A percentile compares a stretch with the other conserved stretches of the same genome.
phyloP scores from a whole-genome alignment of 2,797 vertebrate species.

The Trachurus trachurus region DNA sequence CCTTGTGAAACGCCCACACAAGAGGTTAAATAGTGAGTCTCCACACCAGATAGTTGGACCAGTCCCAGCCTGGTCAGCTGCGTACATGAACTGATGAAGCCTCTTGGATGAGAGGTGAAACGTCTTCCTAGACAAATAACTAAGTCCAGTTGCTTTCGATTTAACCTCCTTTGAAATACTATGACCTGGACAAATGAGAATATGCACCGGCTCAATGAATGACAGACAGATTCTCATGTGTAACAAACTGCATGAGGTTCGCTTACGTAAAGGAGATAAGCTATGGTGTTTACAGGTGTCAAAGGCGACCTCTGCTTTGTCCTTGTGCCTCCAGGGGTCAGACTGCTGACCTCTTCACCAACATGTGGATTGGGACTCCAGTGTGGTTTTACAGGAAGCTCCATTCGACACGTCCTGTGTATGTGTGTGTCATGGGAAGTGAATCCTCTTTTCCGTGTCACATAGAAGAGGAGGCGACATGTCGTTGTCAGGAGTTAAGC shows the following conservation, averaged over 20 bases:
- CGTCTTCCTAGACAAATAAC: too few relatives aligned
- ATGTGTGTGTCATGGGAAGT: conserved; percentile 58
- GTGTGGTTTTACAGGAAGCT: conserved; percentile 39
- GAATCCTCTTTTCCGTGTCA: conserved; percentile 60
- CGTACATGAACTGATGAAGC: too few relatives aligned
- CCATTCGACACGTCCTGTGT: conserved; percentile 33
- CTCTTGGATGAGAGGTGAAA: too few relatives aligned
- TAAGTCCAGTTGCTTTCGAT: too few relatives aligned
- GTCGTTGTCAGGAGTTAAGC: conserved; percentile 70
- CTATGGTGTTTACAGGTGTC: background rate
- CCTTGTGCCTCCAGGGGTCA: background rate
- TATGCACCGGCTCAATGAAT: too few relatives aligned
- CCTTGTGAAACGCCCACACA: too few relatives aligned
- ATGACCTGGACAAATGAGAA: too few relatives aligned
- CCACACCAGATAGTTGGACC: too few relatives aligned
- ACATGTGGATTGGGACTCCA: background rate
- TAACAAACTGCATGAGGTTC: background rate
- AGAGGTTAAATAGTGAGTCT: too few relatives aligned
- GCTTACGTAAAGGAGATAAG: background rate
- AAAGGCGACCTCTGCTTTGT: conserved; percentile 17
- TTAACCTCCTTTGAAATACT: too few relatives aligned
- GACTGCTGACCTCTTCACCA: background rate
- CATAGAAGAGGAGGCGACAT: conserved; percentile 22
- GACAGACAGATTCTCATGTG: background rate
- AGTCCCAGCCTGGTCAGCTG: too few relatives aligned